A percentile compares a stretch with the other conserved stretches of the same genome.
Conservation (phyloP, 2,888 invertebrate species). For the Cotesia congregata region DNA sequence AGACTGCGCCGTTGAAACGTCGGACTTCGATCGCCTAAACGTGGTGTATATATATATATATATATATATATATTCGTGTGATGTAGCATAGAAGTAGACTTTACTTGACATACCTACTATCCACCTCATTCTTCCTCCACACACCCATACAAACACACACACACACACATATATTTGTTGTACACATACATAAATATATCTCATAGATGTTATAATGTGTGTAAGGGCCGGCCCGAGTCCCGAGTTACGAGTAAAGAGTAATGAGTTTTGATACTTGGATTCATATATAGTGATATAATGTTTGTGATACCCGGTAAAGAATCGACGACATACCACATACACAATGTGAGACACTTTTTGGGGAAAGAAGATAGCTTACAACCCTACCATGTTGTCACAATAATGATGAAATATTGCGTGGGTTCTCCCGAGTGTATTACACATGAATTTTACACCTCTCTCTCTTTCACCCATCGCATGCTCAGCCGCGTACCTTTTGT, state of each 20-base stretch:
- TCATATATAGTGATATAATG: conserved; percentile 52
- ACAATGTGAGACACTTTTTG: conserved; percentile 24
- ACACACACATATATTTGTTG: neutral
- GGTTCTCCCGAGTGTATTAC: conserved; percentile 49
- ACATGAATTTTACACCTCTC: conserved; percentile 12
- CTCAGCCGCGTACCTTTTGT: conserved; percentile 19
- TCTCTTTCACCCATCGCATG: conserved; percentile 8
- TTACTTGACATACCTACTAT: neutral
- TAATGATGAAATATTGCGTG: conserved; percentile 69
- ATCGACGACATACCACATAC: conserved; percentile 31
- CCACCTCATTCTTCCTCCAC: neutral
- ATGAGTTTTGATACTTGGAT: conserved; percentile 60
- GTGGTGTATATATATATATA: conserved; percentile 34
- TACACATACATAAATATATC: neutral
- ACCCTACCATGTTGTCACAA: conserved; percentile 57
- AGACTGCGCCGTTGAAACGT: conserved; percentile 44
- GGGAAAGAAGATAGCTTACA: conserved; percentile 37
- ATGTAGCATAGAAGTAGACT: neutral
- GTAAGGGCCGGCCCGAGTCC: neutral
- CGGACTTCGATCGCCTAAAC: conserved; percentile 42
- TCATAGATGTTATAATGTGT: conserved; percentile 5
- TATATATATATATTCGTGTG: conserved; percentile 27
- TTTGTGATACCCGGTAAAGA: conserved; percentile 33
- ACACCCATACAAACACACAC: neutral
- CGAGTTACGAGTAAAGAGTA: conserved; percentile 27